These are phyloP conservation scores for Atherix ibis DNA, from an alignment of 2,888 invertebrate genomes.

Conservation along the genomic window DNA sequence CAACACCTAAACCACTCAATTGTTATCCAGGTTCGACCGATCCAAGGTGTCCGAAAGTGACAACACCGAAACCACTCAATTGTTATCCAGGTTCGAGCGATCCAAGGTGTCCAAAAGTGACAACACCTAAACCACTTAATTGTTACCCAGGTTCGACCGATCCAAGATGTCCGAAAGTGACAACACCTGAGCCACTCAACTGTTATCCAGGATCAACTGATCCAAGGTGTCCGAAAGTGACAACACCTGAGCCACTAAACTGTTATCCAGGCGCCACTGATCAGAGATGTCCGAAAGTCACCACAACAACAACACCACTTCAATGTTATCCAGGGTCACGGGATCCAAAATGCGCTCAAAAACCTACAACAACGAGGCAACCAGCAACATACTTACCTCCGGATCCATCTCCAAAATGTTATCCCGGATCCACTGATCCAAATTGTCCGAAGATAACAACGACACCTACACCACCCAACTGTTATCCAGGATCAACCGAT, in stretches of 20 bases:
- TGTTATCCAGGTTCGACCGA: slow-evolving; percentile 23
- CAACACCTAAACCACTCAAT: slow-evolving; percentile 13
- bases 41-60: slow-evolving; percentile 22
- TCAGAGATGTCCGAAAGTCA: slow-evolving; percentile 20
- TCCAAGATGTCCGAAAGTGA: slow-evolving; percentile 23
- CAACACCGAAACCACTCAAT: slow-evolving; percentile 9
- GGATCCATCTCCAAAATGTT: slow-evolving; percentile 18
- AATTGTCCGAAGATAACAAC: slow-evolving; percentile 20
- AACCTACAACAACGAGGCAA: slow-evolving; percentile 15
- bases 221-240: slow-evolving; percentile 18
- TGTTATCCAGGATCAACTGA: slow-evolving; percentile 25
- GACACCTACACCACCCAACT: too few species aligned
- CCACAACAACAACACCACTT: too few species aligned
- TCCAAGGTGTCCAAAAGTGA: slow-evolving; percentile 16
- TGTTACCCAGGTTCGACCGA: slow-evolving; percentile 28
- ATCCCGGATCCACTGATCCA: slow-evolving; percentile 23
- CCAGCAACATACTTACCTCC: slow-evolving; percentile 10
- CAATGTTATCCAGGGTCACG: slow-evolving; percentile 30
- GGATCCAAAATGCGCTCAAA: slow-evolving; percentile 19
- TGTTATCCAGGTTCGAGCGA: slow-evolving; percentile 21
- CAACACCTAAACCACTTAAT: slow-evolving; percentile 14
- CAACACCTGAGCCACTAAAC: slow-evolving; percentile 9
- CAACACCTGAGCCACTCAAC: slow-evolving; percentile 15
- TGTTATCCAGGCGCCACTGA: slow-evolving; percentile 19
- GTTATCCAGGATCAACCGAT: background rate